Conservation (phyloP, 2,888 invertebrate species). For the Rutpela maculata region DNA sequence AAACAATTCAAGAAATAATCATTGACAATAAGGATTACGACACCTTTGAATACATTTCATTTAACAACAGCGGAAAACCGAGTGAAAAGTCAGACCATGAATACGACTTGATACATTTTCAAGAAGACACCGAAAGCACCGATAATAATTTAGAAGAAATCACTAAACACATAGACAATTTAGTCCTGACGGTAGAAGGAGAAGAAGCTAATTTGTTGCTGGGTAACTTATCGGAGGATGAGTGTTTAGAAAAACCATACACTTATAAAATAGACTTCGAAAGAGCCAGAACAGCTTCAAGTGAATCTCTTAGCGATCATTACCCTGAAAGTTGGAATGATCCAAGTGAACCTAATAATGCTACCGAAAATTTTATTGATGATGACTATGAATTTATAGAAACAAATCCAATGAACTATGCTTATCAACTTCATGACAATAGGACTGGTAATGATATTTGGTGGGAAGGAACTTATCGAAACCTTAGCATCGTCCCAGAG, state of each 20-base stretch:
- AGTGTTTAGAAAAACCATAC: constrained; percentile 57
- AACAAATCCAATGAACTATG: constrained; percentile 56
- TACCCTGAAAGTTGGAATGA: constrained; percentile 53
- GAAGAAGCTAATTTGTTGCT: constrained; percentile 58
- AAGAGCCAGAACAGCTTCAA: constrained; percentile 63
- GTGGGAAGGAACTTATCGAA: constrained; percentile 72
- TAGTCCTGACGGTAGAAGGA: constrained; percentile 61
- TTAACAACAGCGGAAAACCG: constrained; percentile 46
- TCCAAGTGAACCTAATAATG: constrained; percentile 59
- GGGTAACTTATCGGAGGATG: constrained; percentile 56
- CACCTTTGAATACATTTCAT: constrained; percentile 54
- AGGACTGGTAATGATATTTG: constrained; percentile 67
- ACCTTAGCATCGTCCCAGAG: constrained; percentile 73
- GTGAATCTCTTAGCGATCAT: constrained; percentile 66
- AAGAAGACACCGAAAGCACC: constrained; percentile 29
- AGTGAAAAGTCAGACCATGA: constrained; percentile 52
- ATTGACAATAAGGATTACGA: constrained; percentile 51
- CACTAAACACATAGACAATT: constrained; percentile 57
- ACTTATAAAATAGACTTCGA: constrained; percentile 58
- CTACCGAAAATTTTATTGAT: constrained; percentile 53
- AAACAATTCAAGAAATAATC: constrained; percentile 68
- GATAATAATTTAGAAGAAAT: constrained; percentile 50
- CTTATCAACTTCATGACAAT: constrained; percentile 57
- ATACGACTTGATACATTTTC: constrained; percentile 63
- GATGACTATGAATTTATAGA: constrained; percentile 69